Evolutionary conservation across 2,888 invertebrate species (phyloP).

Genomic region (Cephus pygmeus): DNA sequence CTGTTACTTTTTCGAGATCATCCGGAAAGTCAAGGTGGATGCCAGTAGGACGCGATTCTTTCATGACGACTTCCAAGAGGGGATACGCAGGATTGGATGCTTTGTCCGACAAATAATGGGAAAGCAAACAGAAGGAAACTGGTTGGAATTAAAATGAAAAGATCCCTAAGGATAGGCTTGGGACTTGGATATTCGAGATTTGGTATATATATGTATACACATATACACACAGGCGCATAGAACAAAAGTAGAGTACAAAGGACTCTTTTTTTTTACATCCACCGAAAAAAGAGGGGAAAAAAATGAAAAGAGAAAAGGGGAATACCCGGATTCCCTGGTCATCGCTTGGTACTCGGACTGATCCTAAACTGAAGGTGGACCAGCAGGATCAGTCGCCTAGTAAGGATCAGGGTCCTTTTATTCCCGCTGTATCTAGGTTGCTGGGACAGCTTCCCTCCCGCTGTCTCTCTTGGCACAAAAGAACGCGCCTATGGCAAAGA

Average conservation of each 20-base stretch:
- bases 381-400: slow-evolving; percentile 18
- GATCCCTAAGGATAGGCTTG: slow-evolving; percentile 1
- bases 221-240: background rate
- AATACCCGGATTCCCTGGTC: background rate
- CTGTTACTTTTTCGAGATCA: background rate
- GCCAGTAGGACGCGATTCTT: background rate
- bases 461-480: slow-evolving; percentile 10
- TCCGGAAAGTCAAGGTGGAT: background rate
- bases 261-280: background rate
- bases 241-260: background rate
- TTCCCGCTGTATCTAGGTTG: slow-evolving; percentile 11
- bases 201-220: too few relatives aligned
- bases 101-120: slow-evolving; percentile 11
- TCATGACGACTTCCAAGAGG: background rate
- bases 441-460: background rate
- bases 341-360: too few relatives aligned
- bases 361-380: background rate
- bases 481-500: slow-evolving; percentile 16
- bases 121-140: slow-evolving; percentile 1
- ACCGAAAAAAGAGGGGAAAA: too few relatives aligned
- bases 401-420: slow-evolving; percentile 23
- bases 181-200: background rate
- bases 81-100: slow-evolving; percentile 3
- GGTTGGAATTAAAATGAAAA: slow-evolving; percentile 11
- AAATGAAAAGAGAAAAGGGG: background rate